A percentile compares a stretch with the other conserved stretches of the same genome.
These are phyloP conservation scores for Sminthurides aquaticus DNA, from an alignment of 2,888 invertebrate genomes.

Conservation along the genomic window DNA sequence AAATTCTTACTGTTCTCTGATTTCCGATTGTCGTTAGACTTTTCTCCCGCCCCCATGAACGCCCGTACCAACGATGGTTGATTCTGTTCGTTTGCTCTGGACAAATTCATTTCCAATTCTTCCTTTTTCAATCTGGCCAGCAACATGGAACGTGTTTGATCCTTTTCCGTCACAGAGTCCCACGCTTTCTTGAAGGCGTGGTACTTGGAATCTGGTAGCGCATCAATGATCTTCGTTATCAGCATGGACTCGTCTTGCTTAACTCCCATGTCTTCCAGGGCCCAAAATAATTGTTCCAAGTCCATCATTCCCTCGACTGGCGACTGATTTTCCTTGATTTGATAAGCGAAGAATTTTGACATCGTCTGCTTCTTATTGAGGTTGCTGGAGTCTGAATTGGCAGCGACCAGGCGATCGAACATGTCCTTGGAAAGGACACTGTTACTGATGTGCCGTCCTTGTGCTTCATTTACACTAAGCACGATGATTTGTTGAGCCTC, in stretches of 20 bases:
- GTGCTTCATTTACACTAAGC: neutral
- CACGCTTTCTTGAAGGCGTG: conserved; percentile 20
- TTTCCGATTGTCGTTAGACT: no score
- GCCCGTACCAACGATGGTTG: no score
- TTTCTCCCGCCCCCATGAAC: no score
- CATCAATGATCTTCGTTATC: conserved; percentile 18
- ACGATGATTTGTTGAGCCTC: neutral
- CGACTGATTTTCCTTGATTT: neutral
- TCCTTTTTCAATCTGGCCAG: conserved; percentile 14
- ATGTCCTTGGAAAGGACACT: neutral
- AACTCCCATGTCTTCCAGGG: conserved; percentile 16
- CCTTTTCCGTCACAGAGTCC: conserved; percentile 14
- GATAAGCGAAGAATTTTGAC: neutral
- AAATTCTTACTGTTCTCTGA: no score
- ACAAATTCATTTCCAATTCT: no score
- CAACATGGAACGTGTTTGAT: conserved; percentile 10
- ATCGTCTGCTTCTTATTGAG: conserved; percentile 5
- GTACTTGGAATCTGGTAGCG: conserved; percentile 14
- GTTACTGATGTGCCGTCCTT: neutral
- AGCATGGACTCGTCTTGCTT: neutral
- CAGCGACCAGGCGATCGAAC: neutral
- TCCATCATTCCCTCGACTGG: conserved; percentile 7
- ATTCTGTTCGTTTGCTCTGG: no score
- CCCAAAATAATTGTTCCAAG: conserved; percentile 7
- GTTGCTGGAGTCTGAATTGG: neutral